Conservation (phyloP, 2,888 invertebrate genomes). For the Pycnomerus fuliginosus region DNA sequence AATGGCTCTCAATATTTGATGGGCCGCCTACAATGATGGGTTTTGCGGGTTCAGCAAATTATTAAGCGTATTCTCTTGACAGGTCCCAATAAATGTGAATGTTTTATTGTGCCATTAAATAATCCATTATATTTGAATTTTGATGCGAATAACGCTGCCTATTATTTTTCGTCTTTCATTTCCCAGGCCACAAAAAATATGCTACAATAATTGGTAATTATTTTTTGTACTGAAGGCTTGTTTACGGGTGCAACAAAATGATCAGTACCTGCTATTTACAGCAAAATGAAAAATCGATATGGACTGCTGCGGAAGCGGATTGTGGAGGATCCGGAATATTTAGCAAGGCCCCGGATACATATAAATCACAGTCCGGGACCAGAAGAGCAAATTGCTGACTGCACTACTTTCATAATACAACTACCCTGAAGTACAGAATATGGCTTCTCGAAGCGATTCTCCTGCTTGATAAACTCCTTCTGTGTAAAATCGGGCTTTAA, state of each 20-base stretch:
- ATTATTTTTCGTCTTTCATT: conserved; percentile 5
- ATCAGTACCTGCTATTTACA: no score
- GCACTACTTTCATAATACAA: conserved; percentile 44
- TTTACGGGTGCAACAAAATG: no score
- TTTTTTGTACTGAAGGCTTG: conserved; percentile 20
- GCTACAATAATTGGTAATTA: neutral
- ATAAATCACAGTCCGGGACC: conserved; percentile 48
- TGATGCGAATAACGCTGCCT: conserved; percentile 16
- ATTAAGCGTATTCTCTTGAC: conserved; percentile 36
- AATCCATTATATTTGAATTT: conserved; percentile 38
- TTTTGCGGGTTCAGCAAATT: conserved; percentile 43
- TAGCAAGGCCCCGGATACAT: conserved; percentile 44
- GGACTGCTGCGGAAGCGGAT: conserved; percentile 40
- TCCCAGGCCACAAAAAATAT: neutral
- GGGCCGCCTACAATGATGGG: conserved; percentile 32
- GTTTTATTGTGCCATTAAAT: conserved; percentile 41
- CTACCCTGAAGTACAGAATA: conserved; percentile 35
- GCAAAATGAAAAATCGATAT: conserved; percentile 39
- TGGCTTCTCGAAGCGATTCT: conserved; percentile 13
- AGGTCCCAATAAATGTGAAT: conserved; percentile 38
- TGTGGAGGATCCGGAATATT: conserved; percentile 48
- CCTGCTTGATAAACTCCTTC: conserved; percentile 23
- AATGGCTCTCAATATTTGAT: conserved; percentile 36
- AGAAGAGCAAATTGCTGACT: conserved; percentile 48
- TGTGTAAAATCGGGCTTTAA: no score